These are phyloP conservation scores for Noctilio leporinus DNA, from an alignment of 2,113 vertebrate genomes.

Conservation along the genomic window DNA sequence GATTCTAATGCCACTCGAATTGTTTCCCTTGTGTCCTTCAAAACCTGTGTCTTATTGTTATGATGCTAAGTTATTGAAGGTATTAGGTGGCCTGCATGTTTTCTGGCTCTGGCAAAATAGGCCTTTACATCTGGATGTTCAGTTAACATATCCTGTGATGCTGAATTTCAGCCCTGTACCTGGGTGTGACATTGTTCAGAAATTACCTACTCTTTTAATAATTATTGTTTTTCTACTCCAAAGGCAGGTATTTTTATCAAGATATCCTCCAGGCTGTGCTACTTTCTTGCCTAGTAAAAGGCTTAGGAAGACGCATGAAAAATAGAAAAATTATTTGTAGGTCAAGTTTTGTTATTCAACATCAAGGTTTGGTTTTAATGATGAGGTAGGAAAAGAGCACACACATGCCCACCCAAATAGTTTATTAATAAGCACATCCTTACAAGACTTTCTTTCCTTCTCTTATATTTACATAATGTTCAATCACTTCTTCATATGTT, in stretches of 20 bases:
- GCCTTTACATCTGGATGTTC: not conserved
- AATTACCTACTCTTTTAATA: conserved; percentile 46
- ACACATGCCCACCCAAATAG: no score
- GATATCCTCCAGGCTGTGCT: conserved; percentile 52
- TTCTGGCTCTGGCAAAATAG: not conserved
- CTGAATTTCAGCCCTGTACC: not conserved
- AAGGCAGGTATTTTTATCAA: conserved; percentile 50
- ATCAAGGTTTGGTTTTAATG: conserved; percentile 70
- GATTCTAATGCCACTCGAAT: not conserved
- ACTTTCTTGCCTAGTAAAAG: conserved; percentile 51
- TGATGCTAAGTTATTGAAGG: not conserved
- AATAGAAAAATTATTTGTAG: conserved; percentile 66
- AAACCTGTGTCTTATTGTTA: not conserved
- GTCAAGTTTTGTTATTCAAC: conserved; percentile 70
- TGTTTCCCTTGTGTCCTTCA: not conserved
- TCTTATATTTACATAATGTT: not conserved
- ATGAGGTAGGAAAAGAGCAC: no score
- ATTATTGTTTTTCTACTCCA: conserved; percentile 54
- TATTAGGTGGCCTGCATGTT: not conserved
- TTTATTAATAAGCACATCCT: no score
- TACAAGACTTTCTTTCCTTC: not conserved
- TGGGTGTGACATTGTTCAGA: conserved; percentile 26
- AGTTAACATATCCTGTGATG: not conserved
- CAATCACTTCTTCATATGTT: not conserved
- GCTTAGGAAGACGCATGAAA: conserved; percentile 63